phyloP scores from a whole-genome alignment of 2,888 invertebrate species.

The Drosophila ustulata region DNA sequence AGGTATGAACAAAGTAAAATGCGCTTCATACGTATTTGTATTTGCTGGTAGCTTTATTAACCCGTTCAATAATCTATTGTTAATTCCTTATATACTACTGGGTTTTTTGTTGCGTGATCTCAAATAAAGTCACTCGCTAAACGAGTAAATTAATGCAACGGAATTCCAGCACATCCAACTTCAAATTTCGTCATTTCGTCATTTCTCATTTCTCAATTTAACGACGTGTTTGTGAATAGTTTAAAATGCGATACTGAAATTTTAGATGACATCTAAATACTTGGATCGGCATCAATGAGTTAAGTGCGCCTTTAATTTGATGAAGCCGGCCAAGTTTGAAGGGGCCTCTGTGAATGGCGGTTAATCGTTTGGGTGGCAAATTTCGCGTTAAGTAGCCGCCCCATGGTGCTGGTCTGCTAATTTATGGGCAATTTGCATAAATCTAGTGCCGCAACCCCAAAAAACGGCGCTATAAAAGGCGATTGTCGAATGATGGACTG shows the following conservation, averaged over 20 bases:
- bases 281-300: not conserved
- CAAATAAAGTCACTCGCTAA: not conserved
- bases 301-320: conserved; percentile 9
- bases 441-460: conserved; percentile 11
- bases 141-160: conserved; percentile 4
- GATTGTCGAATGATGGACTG: not conserved
- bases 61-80: conserved; percentile 18
- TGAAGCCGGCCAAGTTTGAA: conserved; percentile 4
- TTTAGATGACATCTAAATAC: too few species aligned
- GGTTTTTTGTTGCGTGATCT: not conserved
- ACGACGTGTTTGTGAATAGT: too few species aligned
- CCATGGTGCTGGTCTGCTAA: conserved; percentile 33
- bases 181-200: not conserved
- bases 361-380: conserved; percentile 7
- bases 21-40: conserved; percentile 16
- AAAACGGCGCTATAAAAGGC: conserved; percentile 23
- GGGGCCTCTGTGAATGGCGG: not conserved
- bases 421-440: conserved; percentile 64
- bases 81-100: conserved; percentile 13
- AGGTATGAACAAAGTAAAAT: conserved; percentile 29
- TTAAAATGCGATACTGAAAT: too few species aligned
- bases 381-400: conserved; percentile 37
- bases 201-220: not conserved
- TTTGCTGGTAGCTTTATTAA: conserved; percentile 27
- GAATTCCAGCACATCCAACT: not conserved